Evolutionary conservation across 2,888 invertebrate genomes (phyloP), one percentile per base, ranked within the genome.

Genomic region (Rotaria sp.): DNA sequence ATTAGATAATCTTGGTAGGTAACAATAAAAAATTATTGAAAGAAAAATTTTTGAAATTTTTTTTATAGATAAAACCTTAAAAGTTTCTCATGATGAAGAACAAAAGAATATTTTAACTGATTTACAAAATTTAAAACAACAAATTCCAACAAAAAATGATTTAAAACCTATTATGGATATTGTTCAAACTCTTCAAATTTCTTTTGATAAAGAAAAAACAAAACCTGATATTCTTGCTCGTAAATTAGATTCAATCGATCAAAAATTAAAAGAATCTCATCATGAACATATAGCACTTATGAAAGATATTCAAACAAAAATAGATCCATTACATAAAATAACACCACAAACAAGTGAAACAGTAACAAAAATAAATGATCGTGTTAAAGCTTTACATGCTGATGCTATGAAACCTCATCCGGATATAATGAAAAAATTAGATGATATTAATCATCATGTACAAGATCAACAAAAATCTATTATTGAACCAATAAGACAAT

Each of bases 261-360:
- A 67, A 67, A 67, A 67, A 67, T 13, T 67, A 67, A 67, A 67
- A 67, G 67, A 67, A 35, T 35, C 67, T 35, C 67, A 67, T 7
- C 67, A 21, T 10, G 67, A 67, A 67, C 35, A 67, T 35, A 18
- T 67, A 4, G 10, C 67, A 2, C 10, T 35, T 18, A 38, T 67
- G 21, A 67, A 67, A 67, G 67, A 67, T 38, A 67, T 80, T n/a
- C 80, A 80, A 80, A 45, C 80, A 7, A 80, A 80, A 80, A 45
- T 80, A 10, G 80, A 80, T 80, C 26, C 80, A n/a, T 21, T 80
- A n/a, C 45, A 80, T 45, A 80, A 80, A 80, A 2, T 8, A 35
- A 21, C 35, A 67, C 15, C 80, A 45, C 45, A 80, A 41, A 45
- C 80, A 80, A 80, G 45, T 35, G 67, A 67, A 35, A 67, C 67